phyloP scores from a whole-genome alignment of 2,797 vertebrate genomes.

The Phrynocephalus forsythii region DNA sequence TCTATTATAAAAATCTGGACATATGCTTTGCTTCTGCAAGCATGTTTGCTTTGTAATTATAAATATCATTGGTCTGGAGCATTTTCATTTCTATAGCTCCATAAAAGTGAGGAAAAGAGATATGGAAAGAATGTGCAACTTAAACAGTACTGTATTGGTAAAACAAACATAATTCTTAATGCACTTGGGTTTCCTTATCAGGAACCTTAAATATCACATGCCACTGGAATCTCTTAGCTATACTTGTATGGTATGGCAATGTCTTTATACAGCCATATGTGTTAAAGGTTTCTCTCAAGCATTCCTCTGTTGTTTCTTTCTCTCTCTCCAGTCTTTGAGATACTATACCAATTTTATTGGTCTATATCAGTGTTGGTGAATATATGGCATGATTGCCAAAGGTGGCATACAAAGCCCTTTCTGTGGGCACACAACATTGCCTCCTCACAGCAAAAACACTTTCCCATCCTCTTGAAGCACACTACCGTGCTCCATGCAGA shows the following conservation, averaged over 20 bases:
- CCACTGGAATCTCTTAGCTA: not conserved
- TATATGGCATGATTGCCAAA: no score
- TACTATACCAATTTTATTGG: constrained; percentile 7
- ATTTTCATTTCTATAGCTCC: constrained; percentile 47
- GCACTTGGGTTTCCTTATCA: constrained; percentile 29
- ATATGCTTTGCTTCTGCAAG: constrained; percentile 29
- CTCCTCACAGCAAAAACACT: no score
- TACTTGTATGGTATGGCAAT: constrained; percentile 51
- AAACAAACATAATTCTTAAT: constrained; percentile 34
- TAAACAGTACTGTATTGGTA: constrained; percentile 35
- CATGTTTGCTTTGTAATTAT: constrained; percentile 55
- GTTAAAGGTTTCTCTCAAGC: constrained; percentile 20
- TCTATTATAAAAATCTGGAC: constrained; percentile 47
- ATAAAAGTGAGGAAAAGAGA: constrained; percentile 58
- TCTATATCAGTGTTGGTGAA: not conserved
- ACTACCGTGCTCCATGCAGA: no score
- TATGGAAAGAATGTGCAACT: constrained; percentile 52
- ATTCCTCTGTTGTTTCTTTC: constrained; percentile 1
- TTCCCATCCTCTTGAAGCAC: no score
- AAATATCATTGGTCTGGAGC: constrained; percentile 54
- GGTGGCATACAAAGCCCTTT: no score
- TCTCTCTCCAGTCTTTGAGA: not conserved
- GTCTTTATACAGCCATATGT: constrained; percentile 38
- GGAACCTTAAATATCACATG: not conserved
- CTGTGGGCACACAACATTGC: no score